Evolutionary conservation across 1,140 invertebrate species (phyloP).

Genomic region (Bradysia coprophila): DNA sequence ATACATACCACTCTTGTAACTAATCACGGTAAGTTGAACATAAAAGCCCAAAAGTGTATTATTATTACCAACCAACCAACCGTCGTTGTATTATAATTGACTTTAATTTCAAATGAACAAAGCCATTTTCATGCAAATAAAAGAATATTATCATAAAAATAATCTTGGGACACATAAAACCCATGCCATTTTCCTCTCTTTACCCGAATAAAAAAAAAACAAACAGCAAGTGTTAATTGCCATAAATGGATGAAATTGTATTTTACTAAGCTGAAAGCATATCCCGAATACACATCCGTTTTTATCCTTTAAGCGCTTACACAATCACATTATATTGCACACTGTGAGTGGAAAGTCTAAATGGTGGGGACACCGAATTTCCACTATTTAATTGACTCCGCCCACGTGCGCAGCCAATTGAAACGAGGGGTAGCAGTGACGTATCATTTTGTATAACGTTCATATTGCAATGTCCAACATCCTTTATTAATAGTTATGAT

Average conservation of each 20-base stretch:
- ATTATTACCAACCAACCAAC: too few relatives aligned
- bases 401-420: slow-evolving; percentile 4
- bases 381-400: not conserved
- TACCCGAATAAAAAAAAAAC: slow-evolving; percentile 13
- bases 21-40: too few relatives aligned
- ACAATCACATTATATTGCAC: too few relatives aligned
- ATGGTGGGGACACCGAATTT: not conserved
- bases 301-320: not conserved
- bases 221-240: slow-evolving; percentile 27
- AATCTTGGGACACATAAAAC: not conserved
- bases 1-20: too few relatives aligned
- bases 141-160: not conserved
- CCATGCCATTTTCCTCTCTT: slow-evolving; percentile 4
- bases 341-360: too few relatives aligned
- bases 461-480: too few relatives aligned
- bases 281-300: not conserved
- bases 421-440: slow-evolving; percentile 3
- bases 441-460: too few relatives aligned
- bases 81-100: too few relatives aligned
- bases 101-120: too few relatives aligned
- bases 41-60: too few relatives aligned
- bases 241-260: slow-evolving; percentile 17
- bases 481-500: too few relatives aligned
- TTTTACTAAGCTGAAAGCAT: not conserved
- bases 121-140: not conserved